These are phyloP conservation scores for Eulemur coronatus DNA, from an alignment of 2,797 vertebrate species.

Conservation along the genomic window DNA sequence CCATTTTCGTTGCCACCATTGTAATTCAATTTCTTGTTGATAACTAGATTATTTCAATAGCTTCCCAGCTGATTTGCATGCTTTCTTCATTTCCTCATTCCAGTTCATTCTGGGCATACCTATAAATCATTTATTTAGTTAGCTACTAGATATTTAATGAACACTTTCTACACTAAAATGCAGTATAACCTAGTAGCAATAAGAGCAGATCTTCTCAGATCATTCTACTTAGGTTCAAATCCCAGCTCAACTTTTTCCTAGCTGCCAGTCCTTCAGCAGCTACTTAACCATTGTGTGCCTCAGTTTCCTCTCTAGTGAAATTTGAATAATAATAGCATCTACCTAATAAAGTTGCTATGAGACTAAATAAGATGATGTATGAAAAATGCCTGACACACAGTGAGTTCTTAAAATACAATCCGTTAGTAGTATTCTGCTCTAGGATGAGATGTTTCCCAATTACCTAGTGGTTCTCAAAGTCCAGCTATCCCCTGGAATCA, in stretches of 20 bases:
- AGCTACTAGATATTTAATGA: background rate
- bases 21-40: background rate
- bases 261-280: background rate
- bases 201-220: background rate
- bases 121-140: background rate
- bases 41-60: background rate
- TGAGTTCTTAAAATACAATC: background rate
- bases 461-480: background rate
- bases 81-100: background rate
- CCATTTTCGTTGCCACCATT: background rate
- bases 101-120: background rate
- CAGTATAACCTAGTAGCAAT: background rate
- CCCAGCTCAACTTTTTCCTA: background rate
- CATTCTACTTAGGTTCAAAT: background rate
- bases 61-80: background rate
- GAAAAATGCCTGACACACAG: background rate
- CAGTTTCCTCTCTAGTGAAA: background rate
- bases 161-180: background rate
- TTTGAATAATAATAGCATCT: background rate
- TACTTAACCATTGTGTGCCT: background rate
- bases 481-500: background rate
- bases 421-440: background rate
- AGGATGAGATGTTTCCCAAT: background rate
- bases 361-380: background rate
- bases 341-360: background rate